Conservation (phyloP, 2,797 vertebrate genomes). For the Sebastes diaconus region DNA sequence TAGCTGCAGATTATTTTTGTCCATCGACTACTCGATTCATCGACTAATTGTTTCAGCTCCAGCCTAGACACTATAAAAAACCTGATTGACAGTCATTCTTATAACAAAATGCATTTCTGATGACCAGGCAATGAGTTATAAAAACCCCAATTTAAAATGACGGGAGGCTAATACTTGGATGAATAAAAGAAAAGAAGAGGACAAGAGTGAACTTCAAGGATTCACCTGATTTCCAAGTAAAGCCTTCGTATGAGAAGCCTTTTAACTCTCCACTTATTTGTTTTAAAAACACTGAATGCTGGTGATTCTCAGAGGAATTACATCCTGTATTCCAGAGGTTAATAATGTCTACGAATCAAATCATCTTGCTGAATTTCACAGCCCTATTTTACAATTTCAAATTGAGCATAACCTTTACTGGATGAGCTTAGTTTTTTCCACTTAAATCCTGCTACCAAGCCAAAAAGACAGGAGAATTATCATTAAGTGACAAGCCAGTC, state of each 20-base stretch:
- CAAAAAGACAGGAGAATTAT: neutral
- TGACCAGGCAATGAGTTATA: neutral
- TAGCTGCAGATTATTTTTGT: neutral
- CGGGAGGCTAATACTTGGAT: neutral
- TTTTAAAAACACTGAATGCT: slow-evolving; percentile 6
- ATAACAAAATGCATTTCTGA: neutral
- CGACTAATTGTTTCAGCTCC: neutral
- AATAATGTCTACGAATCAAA: slow-evolving; percentile 22
- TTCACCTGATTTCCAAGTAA: slow-evolving; percentile 14
- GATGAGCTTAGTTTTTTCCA: slow-evolving; percentile 8
- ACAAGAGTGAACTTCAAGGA: slow-evolving; percentile 43
- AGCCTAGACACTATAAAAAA: neutral
- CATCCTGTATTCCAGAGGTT: neutral
- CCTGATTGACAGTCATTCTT: neutral
- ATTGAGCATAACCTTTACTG: neutral
- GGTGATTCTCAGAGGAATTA: slow-evolving; percentile 9
- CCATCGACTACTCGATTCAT: neutral
- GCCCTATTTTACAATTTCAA: neutral
- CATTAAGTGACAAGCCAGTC: neutral
- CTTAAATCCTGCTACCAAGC: slow-evolving; percentile 6
- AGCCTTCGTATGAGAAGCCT: neutral
- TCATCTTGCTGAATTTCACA: slow-evolving; percentile 13
- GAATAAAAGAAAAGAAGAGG: slow-evolving; percentile 17
- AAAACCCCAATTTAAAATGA: neutral
- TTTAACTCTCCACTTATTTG: slow-evolving; percentile 1